Percentiles rank a stretch among this genome's conserved stretches.
Evolutionary conservation across 2,113 vertebrate species (phyloP).

Genomic region (Leptobrachium ailaonicum): DNA sequence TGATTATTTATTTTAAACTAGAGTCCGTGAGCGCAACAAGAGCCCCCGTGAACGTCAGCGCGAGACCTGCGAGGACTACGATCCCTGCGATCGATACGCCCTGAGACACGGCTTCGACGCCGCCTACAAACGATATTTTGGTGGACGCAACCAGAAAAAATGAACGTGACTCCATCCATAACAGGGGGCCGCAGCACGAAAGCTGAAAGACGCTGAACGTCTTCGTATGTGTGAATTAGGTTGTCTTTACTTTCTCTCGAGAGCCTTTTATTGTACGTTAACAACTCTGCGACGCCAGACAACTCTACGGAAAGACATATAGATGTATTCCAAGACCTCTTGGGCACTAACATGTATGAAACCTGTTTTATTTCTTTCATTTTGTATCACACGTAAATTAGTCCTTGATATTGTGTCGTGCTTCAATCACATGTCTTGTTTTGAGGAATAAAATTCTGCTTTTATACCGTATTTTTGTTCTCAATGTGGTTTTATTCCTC

Average conservation of each 20-base stretch:
- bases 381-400: not conserved
- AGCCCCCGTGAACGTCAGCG: constrained; percentile 69
- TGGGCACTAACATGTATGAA: not conserved
- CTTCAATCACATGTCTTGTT: constrained; percentile 15
- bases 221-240: not conserved
- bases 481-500: no score
- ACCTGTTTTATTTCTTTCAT: not conserved
- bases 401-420: not conserved
- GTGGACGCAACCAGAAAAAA: constrained; percentile 52
- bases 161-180: not conserved
- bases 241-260: constrained; percentile 13
- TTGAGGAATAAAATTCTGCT: constrained; percentile 36
- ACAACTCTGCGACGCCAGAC: not conserved
- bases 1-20: constrained; percentile 42
- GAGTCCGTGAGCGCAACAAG: constrained; percentile 70
- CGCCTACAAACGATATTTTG: constrained; percentile 81
- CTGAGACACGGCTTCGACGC: constrained; percentile 65
- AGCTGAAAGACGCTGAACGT: not conserved
- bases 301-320: not conserved
- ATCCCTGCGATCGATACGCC: constrained; percentile 76
- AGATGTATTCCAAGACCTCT: not conserved
- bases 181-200: constrained; percentile 9
- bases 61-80: constrained; percentile 85
- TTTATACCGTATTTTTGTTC: constrained; percentile 5
- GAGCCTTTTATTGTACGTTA: not conserved